phyloP scores from a whole-genome alignment of 2,797 vertebrate genomes.

The Thaleichthys pacificus region DNA sequence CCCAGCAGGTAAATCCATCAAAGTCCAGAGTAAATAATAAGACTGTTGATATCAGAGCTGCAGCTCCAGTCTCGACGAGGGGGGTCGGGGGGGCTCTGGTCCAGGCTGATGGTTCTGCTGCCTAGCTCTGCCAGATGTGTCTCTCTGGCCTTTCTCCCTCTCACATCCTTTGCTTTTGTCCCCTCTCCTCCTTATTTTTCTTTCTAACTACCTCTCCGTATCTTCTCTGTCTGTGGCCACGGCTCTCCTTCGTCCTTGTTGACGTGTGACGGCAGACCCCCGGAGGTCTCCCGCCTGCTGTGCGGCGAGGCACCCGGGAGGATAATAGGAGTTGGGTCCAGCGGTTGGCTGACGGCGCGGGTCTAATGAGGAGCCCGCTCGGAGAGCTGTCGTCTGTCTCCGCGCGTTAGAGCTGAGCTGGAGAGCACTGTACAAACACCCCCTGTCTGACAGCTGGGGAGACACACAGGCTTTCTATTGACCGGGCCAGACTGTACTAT shows the following conservation, averaged over 20 bases:
- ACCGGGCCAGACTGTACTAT: neutral
- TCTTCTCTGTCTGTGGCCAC: neutral
- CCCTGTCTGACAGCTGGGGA: constrained; percentile 16
- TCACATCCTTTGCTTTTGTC: neutral
- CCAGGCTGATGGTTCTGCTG: neutral
- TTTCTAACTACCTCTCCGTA: neutral
- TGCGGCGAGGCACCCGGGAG: neutral
- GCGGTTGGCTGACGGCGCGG: neutral
- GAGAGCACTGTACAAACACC: constrained; percentile 31
- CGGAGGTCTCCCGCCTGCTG: neutral
- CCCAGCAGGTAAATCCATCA: neutral
- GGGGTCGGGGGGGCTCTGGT: neutral
- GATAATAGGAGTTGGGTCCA: neutral
- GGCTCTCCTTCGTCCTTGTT: neutral
- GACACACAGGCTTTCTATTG: neutral
- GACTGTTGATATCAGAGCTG: neutral
- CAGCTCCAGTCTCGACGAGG: neutral
- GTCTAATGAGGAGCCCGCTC: neutral
- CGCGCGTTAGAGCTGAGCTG: constrained; percentile 1
- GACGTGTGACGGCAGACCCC: neutral
- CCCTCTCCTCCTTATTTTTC: neutral
- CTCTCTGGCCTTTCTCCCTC: neutral
- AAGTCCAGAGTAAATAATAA: neutral
- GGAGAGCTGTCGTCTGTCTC: neutral
- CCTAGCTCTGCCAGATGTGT: neutral